These are phyloP conservation scores for Athripsodes cinereus DNA, from an alignment of 2,888 invertebrate genomes.

Conservation along the genomic window DNA sequence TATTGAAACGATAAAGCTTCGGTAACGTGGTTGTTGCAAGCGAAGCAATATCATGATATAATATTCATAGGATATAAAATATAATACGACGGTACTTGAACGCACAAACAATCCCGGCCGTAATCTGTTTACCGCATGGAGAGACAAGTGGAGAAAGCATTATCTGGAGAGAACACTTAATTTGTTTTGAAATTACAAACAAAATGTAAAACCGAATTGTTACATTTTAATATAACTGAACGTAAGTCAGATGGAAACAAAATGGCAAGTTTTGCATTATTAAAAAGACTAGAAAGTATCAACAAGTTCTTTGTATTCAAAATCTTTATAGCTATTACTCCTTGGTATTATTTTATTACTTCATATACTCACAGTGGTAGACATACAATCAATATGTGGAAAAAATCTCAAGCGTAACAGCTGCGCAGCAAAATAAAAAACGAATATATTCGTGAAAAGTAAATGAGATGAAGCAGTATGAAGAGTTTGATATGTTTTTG, in stretches of 20 bases:
- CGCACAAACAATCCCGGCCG: not conserved
- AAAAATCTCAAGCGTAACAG: too few species aligned
- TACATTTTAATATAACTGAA: too few species aligned
- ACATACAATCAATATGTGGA: too few species aligned
- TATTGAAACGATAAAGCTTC: too few species aligned
- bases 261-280: too few species aligned
- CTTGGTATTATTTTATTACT: too few species aligned
- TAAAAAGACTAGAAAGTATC: too few species aligned
- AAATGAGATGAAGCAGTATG: not conserved
- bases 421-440: not conserved
- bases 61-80: not conserved
- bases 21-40: not conserved
- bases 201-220: constrained; percentile 5
- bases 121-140: constrained; percentile 14
- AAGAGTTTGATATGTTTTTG: not conserved
- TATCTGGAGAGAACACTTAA: constrained; percentile 15
- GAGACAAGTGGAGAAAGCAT: constrained; percentile 2
- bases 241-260: too few species aligned
- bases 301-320: too few species aligned
- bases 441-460: not conserved
- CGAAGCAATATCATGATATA: not conserved
- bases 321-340: too few species aligned
- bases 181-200: constrained; percentile 13
- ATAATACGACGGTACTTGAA: not conserved
- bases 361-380: too few species aligned